Evolutionary conservation across 2,797 vertebrate genomes (phyloP).

Genomic region (Poecilia gillii): DNA sequence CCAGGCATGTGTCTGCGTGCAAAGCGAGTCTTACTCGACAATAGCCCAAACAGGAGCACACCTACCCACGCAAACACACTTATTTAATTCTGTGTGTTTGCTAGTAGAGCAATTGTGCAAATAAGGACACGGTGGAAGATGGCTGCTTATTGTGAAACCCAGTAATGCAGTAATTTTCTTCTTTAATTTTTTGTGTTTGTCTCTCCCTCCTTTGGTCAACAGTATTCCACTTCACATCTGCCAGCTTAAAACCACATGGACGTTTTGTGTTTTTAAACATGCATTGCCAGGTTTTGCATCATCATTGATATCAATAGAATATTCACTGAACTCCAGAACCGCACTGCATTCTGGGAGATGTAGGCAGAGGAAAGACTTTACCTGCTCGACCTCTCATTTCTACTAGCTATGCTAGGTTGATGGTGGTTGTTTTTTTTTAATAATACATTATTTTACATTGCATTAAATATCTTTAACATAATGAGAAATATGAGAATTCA

Average conservation of each 20-base stretch:
- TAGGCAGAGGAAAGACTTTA: no score
- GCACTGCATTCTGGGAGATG: no score
- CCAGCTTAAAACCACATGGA: background rate
- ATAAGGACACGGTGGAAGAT: constrained; percentile 20
- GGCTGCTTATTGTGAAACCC: constrained; percentile 15
- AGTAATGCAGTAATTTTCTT: background rate
- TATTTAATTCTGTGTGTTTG: constrained; percentile 48
- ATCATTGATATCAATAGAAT: background rate
- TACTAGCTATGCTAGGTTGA: no score
- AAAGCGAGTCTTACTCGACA: constrained; percentile 39
- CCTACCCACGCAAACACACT: constrained; percentile 32
- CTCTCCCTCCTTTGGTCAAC: background rate
- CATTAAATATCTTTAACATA: no score
- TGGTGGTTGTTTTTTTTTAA: no score
- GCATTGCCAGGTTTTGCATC: background rate
- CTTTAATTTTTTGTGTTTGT: background rate
- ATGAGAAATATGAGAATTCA: no score
- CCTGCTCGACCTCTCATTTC: no score
- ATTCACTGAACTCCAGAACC: no score
- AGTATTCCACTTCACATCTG: background rate
- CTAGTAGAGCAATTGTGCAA: constrained; percentile 60
- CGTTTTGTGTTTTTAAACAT: background rate
- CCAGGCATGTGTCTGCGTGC: constrained; percentile 34
- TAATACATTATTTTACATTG: no score
- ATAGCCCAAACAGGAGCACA: constrained; percentile 42